These are phyloP conservation scores for Limosa lapponica DNA, from an alignment of 2,797 vertebrate genomes.

Conservation along the genomic window DNA sequence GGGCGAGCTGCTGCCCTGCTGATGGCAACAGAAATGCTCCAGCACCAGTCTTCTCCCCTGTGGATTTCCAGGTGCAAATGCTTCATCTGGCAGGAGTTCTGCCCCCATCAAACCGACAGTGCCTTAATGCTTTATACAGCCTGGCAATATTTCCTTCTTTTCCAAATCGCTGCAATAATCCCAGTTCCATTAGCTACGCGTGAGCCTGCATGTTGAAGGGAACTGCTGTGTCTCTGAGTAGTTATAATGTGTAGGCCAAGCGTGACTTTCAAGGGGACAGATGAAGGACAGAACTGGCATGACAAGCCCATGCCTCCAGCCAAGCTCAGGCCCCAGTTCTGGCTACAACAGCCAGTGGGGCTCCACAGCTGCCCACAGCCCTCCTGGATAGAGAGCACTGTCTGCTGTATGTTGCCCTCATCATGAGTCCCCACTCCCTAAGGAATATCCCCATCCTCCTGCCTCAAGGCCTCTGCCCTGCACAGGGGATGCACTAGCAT, in stretches of 20 bases:
- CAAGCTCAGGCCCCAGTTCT: neutral
- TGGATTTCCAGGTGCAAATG: conserved; percentile 26
- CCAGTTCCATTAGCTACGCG: neutral
- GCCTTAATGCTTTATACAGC: neutral
- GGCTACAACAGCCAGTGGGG: neutral
- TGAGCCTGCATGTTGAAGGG: neutral
- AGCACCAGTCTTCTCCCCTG: neutral
- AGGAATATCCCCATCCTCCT: neutral
- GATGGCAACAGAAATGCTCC: neutral
- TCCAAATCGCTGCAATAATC: neutral
- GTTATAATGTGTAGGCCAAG: neutral
- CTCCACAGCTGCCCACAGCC: neutral
- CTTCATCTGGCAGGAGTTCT: conserved; percentile 9
- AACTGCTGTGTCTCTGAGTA: accelerated
- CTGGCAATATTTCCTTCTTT: neutral
- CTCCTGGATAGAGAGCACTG: neutral
- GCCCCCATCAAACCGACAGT: neutral
- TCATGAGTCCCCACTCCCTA: neutral
- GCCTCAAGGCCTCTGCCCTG: neutral
- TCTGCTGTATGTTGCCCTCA: neutral
- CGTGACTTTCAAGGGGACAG: neutral
- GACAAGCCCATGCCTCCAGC: neutral
- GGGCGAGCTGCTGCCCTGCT: conserved; percentile 2
- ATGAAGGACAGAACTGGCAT: neutral
- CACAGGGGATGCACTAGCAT: neutral